Base-by-base conservation (phyloP, 2,113 vertebrate genomes). In the Atractosteus spatula region DNA sequence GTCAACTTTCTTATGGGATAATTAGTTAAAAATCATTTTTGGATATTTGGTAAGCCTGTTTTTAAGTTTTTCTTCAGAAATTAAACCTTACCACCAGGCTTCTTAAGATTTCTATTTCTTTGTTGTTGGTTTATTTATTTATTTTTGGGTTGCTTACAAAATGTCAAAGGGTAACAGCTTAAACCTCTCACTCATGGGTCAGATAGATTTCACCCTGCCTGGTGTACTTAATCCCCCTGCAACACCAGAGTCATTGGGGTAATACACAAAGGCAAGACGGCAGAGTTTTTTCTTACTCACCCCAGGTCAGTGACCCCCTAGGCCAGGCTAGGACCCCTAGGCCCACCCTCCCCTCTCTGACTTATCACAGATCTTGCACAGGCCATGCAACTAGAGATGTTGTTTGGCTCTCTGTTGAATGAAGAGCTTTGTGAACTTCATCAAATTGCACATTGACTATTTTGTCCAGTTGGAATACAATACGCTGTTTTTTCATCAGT, bases 401-500 rank as follows among this genome's bases (percentile, higher is more conserved):
- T 29, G 42, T 63, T 66, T 45, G 54, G 41, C 54, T 67, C 47
- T 41, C 42, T 11, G 2, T 14, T 55, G 42, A 55, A 51, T 62
- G 72, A 5, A 51, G 5, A 51, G 47, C 47, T 10, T 51, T 51
- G 5, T 51, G 5, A 51, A 51, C 47, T 41, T 55, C 56, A 54
- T 73, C 55, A 59, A 11, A 73, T 10, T 51, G 5, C 55, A 62
- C 72, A 73, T 44, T 55, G 45, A 3, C 43, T 44, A 73, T 73
- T 73, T 55, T 73, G 56, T 47, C 13, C 17, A n/a, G 7, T 13
- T 47, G 42, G 71, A 62, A 41, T 17, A 68, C 13, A 61, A 61
- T 12, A 44, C 56, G 1, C 12, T 43, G 16, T 68, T 73, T 73
- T 78, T 83, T 70, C 68, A 75, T 81, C 79, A 12, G 11, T n/a